These are phyloP conservation scores for Cyanocitta stelleri DNA, from an alignment of 2,113 vertebrate species.

Conservation along the genomic window DNA sequence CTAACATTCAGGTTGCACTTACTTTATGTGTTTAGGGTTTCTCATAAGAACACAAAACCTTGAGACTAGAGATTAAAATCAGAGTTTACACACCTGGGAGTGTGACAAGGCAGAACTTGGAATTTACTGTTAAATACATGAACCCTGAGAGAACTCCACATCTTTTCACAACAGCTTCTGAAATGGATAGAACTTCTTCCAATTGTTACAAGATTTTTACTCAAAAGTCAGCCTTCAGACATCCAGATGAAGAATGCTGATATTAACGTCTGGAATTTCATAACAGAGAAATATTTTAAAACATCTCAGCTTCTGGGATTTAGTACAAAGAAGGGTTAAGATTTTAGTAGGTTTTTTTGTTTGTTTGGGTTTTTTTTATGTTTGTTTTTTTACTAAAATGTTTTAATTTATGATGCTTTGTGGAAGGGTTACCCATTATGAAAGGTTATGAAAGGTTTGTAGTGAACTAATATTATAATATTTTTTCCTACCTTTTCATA, in stretches of 20 bases:
- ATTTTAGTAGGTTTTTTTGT: too few relatives aligned
- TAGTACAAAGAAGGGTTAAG: not conserved
- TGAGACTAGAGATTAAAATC: not conserved
- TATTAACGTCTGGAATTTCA: not conserved
- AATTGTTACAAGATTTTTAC: not conserved
- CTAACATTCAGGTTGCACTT: not conserved
- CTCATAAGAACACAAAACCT: not conserved
- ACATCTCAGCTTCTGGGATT: not conserved
- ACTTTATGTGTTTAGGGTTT: not conserved
- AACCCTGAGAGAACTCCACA: not conserved
- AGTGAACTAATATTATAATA: not conserved
- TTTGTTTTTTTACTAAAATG: not conserved
- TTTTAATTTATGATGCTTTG: not conserved
- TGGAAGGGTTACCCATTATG: not conserved
- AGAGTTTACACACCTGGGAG: not conserved
- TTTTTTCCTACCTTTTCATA: not conserved
- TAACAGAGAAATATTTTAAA: not conserved
- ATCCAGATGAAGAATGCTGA: not conserved
- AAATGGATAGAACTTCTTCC: not conserved
- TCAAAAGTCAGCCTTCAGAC: not conserved
- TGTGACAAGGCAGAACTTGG: not conserved
- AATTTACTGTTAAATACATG: not conserved
- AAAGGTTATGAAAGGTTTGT: not conserved
- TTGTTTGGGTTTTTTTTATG: fast-evolving
- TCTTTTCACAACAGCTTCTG: not conserved